Base-by-base conservation (phyloP, 2,113 vertebrate species). In the Piaya cayana region DNA sequence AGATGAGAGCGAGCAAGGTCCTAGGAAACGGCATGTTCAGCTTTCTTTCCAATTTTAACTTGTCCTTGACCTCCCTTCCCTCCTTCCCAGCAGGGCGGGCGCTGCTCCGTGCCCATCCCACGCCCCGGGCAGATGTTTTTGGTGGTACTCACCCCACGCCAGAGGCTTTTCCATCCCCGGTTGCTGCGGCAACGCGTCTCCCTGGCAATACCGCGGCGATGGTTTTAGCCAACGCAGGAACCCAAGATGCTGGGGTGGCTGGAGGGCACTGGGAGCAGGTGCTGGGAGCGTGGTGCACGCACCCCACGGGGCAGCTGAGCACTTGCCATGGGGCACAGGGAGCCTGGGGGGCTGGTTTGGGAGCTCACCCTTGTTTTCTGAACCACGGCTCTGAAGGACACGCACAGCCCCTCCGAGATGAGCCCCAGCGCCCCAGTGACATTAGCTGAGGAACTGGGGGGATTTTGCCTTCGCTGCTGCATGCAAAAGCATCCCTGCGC, bases 11-110 rank as follows among this genome's bases (percentile, higher is more conserved):
- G 25, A 52, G 75, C 71, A 70, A 94, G 82, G 88, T 21, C 80
- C 88, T 93, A 49, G 2, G 17, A 96, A 95, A 96, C 94, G 2
- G 88, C 94, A 97, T 92, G 93, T 96, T 96, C 95, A 95, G 92
- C 82, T 92, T 95, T 86, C 92, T 94, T 97, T 97, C 95, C 96
- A 96, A 90, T 96, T 97, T 97, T 96, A 96, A 96, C 94, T 96
- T 95, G 86, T 94, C 92, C 94, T 90, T 93, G 95, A 94, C 96
- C 95, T 96, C 86, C 70, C 69, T 83, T 88, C 18, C 0, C 88
- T 94, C 90, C 95, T 76, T 96, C 92, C 94, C 93, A 88, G 90
- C 88, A 92, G 47, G 65, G 69, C 82, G 96, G 95, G 76, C 95
- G 94, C 4, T 0, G 47, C 70, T 93, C 86, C 3, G 53, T 58